Base-by-base conservation (phyloP, 2,797 vertebrate species). In the Crypturellus tataupa region DNA sequence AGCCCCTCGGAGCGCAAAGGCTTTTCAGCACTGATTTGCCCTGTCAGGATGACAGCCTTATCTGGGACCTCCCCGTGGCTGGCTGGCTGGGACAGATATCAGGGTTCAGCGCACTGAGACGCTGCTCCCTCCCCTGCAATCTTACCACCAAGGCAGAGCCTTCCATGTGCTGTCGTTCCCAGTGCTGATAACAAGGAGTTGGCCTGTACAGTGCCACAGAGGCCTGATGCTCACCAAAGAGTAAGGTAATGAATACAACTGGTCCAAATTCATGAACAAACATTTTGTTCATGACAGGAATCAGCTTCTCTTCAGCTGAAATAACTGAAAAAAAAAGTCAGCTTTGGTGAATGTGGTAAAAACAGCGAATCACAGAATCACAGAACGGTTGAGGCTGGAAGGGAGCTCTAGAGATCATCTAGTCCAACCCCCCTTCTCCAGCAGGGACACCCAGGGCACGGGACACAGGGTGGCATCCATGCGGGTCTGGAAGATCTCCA, bases 1-100 rank as follows among this genome's bases (percentile, higher is more conserved):
- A 92, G 63, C 27, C 46, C 71, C 5, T 16, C 1, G 0, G 91
- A 87, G 80, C 55, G 81, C 84, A 96, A 81, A 90, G 81, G 71
- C 79, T 93, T 93, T 91, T 93, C 94, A 94, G 92, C 89, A 65
- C 87, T 95, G 93, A 95, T 96, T 94, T 89, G 33, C 40, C 64
- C 55, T 91, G 92, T 93, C 94, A 95, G 89, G 81, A 68, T 96
- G 94, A 96, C 81, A 85, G 69, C 68, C 68, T 97, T 97, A 95
- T 96, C 96, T 91, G 80, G 71, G 86, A 80, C 67, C 49, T 94
- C 83, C 75, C 60, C 63, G 73, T 19, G 69, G 85, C 85, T 97
- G 69, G 85, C 85, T 97, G 81, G 65, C 81, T 46, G 63, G 90
- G 65, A 88, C 59, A 91, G 94, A 96, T 96, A 97, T 39, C 72